Percentiles rank a stretch among this genome's conserved stretches.
Conservation (phyloP, 1,140 invertebrate genomes). For the Ceratosolen fusciceps region DNA sequence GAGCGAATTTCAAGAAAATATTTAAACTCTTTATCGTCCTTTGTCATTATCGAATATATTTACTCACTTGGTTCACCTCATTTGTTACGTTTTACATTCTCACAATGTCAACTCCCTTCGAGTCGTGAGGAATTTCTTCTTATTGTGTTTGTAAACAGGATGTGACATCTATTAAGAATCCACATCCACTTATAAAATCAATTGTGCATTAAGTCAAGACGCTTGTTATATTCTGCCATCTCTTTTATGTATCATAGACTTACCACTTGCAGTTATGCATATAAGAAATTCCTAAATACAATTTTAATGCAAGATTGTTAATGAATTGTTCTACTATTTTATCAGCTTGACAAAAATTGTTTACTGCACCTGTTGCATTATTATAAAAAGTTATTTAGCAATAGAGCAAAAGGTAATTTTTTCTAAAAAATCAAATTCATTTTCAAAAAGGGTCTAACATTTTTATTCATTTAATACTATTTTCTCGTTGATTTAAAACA, state of each 20-base stretch:
- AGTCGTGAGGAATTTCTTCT: neutral
- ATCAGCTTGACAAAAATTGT: neutral
- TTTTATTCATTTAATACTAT: too few relatives aligned
- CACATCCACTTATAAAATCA: constrained; percentile 50
- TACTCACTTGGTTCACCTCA: neutral
- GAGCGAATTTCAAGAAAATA: neutral
- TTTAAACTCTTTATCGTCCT: neutral
- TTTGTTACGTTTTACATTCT: neutral
- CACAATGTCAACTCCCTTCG: neutral
- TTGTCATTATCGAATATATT: neutral
- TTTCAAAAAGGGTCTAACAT: too few relatives aligned
- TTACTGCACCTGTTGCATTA: constrained; percentile 8
- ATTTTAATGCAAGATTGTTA: neutral
- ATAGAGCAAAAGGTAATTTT: neutral
- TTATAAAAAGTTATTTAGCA: too few relatives aligned
- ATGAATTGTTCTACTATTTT: neutral
- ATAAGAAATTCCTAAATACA: neutral
- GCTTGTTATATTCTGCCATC: neutral
- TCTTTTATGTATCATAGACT: neutral
- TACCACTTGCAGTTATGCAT: neutral
- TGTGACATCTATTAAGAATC: constrained; percentile 48
- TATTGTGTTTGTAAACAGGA: constrained; percentile 41
- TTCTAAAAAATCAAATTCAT: too few relatives aligned
- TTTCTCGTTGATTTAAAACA: too few relatives aligned
- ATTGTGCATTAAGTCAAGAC: constrained; percentile 35